phyloP scores from a whole-genome alignment of 92 coral and sea anemone genomes.

The Plumapathes pennacea region DNA sequence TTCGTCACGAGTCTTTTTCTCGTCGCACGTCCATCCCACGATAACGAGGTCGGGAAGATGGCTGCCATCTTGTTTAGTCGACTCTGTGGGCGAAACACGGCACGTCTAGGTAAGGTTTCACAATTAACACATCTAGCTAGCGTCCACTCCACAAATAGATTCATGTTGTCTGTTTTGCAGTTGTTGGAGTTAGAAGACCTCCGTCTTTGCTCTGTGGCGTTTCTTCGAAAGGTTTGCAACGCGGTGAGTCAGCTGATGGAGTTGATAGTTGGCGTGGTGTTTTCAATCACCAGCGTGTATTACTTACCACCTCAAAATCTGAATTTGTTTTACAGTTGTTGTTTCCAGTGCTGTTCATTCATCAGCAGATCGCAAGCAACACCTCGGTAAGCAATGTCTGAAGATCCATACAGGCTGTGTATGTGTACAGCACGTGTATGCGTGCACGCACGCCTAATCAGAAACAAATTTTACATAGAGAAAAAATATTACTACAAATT shows the following conservation, averaged over 20 bases:
- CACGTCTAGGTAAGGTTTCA: slow-evolving; percentile 46
- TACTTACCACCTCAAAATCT: no score
- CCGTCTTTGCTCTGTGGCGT: no score
- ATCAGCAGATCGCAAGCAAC: slow-evolving; percentile 47
- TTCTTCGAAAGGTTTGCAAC: no score
- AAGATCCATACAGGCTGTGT: not conserved
- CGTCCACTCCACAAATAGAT: not conserved
- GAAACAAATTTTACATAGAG: no score
- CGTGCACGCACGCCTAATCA: no score
- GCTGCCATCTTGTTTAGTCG: slow-evolving; percentile 77
- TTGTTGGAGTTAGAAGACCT: slow-evolving; percentile 16
- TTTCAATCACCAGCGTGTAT: no score
- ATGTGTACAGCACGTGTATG: not conserved
- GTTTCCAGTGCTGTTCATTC: slow-evolving; percentile 54
- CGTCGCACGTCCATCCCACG: no score
- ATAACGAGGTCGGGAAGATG: slow-evolving; percentile 42
- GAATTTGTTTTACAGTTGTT: slow-evolving; percentile 18
- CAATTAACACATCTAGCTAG: not conserved
- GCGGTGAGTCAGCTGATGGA: no score
- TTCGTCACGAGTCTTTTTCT: no score
- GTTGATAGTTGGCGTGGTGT: no score
- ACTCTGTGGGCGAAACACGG: slow-evolving; percentile 44
- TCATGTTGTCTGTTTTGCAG: slow-evolving; percentile 2
- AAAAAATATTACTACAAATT: no score
- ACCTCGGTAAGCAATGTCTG: slow-evolving; percentile 35